These are phyloP conservation scores for Siniperca obscura DNA, from an alignment of 2,797 vertebrate species.

Conservation along the genomic window DNA sequence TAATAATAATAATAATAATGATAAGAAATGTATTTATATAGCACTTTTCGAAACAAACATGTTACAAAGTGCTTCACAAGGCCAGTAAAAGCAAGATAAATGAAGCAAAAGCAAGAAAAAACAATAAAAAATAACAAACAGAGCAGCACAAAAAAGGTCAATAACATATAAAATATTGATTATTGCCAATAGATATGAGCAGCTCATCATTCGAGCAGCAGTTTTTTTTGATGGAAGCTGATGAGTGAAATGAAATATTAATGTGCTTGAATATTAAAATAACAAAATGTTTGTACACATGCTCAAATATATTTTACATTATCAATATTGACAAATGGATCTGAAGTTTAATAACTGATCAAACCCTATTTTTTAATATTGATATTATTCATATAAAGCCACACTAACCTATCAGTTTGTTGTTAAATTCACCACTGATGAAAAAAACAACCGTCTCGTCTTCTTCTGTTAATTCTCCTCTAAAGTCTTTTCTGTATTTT, in stretches of 20 bases:
- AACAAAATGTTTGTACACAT: not conserved
- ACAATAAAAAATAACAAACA: no score
- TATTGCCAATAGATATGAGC: not conserved
- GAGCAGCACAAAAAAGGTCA: no score
- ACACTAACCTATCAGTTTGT: conserved; percentile 2
- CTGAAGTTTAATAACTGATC: not conserved
- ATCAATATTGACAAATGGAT: no score
- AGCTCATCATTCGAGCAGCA: not conserved
- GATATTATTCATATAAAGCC: not conserved
- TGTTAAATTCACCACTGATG: not conserved
- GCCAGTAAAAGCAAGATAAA: not conserved
- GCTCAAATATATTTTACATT: not conserved
- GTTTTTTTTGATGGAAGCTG: not conserved
- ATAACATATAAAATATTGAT: not conserved
- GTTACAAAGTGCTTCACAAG: no score
- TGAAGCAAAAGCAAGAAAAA: not conserved
- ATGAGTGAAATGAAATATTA: not conserved
- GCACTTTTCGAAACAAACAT: not conserved
- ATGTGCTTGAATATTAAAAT: not conserved
- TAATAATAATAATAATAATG: not conserved
- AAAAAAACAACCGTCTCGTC: not conserved
- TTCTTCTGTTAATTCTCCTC: not conserved
- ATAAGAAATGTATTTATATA: not conserved
- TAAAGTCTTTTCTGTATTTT: no score
- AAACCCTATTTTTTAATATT: not conserved